Evolutionary conservation across 2,888 invertebrate species (phyloP).

Genomic region (Entomobrya proxima): DNA sequence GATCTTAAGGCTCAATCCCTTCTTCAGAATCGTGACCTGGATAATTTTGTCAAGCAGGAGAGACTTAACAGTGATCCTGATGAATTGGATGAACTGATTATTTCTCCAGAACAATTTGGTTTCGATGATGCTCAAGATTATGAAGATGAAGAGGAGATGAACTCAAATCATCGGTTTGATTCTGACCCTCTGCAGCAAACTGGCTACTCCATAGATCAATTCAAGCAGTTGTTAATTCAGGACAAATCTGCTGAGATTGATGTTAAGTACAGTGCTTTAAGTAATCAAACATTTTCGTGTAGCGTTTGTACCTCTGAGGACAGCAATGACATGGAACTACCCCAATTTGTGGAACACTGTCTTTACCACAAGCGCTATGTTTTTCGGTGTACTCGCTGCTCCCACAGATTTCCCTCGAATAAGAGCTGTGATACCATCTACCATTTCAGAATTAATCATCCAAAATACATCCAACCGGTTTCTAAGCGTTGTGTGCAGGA

Average conservation of each 20-base stretch:
- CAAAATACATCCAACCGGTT: background rate
- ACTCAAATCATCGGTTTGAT: background rate
- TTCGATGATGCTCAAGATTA: background rate
- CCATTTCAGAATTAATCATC: background rate
- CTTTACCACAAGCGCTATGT: background rate
- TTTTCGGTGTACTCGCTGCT: background rate
- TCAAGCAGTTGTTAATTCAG: background rate
- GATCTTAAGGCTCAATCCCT: no score
- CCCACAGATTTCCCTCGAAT: background rate
- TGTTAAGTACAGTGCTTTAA: no score
- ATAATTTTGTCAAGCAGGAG: background rate
- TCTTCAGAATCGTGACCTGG: no score
- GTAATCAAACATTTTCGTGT: background rate
- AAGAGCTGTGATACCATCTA: background rate
- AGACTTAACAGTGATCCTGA: background rate
- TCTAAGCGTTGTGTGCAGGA: background rate
- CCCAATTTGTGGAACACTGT: background rate
- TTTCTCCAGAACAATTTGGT: no score
- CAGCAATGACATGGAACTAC: background rate
- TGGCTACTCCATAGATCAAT: background rate
- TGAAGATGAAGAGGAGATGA: background rate
- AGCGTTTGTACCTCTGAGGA: background rate
- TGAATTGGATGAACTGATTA: no score
- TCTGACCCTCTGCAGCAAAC: background rate
- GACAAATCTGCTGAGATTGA: background rate